Evolutionary conservation across 1,140 invertebrate genomes (phyloP).

Genomic region (Diorhabda carinulata): DNA sequence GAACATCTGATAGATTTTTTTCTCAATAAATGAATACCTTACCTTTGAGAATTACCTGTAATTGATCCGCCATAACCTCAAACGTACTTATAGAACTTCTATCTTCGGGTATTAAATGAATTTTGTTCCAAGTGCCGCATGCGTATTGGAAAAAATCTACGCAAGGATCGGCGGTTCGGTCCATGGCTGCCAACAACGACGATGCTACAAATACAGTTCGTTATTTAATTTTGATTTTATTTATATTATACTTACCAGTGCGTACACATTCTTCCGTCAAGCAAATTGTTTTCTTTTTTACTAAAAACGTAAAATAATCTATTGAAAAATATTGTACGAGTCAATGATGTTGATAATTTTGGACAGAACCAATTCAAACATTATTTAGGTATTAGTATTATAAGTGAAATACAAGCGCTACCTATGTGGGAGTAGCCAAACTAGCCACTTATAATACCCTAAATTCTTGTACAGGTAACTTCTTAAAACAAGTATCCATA

Average conservation of each 20-base stretch:
- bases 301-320: slow-evolving; percentile 44
- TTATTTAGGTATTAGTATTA: no score
- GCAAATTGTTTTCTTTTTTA: slow-evolving; percentile 53
- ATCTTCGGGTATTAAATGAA: slow-evolving; percentile 86
- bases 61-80: slow-evolving; percentile 77
- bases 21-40: slow-evolving; percentile 10
- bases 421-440: no score
- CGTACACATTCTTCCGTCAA: slow-evolving; percentile 68
- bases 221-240: background rate
- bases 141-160: slow-evolving; percentile 87
- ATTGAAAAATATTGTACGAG: background rate
- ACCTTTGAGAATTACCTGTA: slow-evolving; percentile 79
- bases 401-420: no score
- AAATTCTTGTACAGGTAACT: no score
- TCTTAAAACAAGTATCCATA: no score
- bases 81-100: slow-evolving; percentile 83
- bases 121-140: slow-evolving; percentile 85
- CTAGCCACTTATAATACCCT: no score
- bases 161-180: slow-evolving; percentile 74
- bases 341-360: background rate
- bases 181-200: slow-evolving; percentile 80
- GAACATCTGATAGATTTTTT: no score
- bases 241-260: slow-evolving; percentile 54
- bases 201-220: slow-evolving; percentile 60
- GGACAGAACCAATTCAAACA: no score